phyloP scores from a whole-genome alignment of 1,140 invertebrate genomes.

The Diplogasteroides magnus region DNA sequence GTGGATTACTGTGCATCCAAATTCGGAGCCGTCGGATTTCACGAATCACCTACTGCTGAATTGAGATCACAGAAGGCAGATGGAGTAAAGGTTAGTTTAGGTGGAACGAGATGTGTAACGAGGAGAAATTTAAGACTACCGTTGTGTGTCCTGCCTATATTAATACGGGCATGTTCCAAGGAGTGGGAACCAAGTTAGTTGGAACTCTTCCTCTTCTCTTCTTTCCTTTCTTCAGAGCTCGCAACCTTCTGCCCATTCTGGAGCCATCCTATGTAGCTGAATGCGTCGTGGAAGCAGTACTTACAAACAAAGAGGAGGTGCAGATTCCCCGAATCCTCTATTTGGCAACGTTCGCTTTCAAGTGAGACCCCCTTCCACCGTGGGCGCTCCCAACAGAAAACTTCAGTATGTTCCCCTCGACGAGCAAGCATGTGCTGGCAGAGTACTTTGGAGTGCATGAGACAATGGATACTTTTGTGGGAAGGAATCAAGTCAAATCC shows the following conservation, averaged over 20 bases:
- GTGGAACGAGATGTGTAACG: too few species aligned
- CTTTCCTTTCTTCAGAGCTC: constrained; percentile 46
- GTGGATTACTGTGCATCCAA: constrained; percentile 91
- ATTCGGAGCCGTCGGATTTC: constrained; percentile 83
- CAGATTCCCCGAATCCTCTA: constrained; percentile 65
- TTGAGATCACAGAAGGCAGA: constrained; percentile 62
- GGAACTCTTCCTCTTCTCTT: too few species aligned
- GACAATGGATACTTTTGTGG: constrained; percentile 34
- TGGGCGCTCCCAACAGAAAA: constrained; percentile 90
- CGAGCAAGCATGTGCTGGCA: constrained; percentile 73
- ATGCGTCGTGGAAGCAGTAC: constrained; percentile 72
- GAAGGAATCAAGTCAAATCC: too few species aligned
- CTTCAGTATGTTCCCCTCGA: constrained; percentile 78
- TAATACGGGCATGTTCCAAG: constrained; percentile 88
- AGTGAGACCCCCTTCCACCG: constrained; percentile 67
- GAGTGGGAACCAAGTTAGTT: constrained; percentile 78
- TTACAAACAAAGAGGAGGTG: constrained; percentile 71
- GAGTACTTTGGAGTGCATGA: constrained; percentile 87
- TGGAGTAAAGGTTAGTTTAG: too few species aligned
- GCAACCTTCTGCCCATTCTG: constrained; percentile 72
- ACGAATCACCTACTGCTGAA: constrained; percentile 76
- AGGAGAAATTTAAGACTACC: constrained; percentile 74
- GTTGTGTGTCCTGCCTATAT: constrained; percentile 89
- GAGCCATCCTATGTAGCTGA: constrained; percentile 77
- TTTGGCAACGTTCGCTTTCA: constrained; percentile 16